These are phyloP conservation scores for Kuschelorhynchus macadamiae DNA, from an alignment of 2,888 invertebrate genomes.

Conservation along the genomic window DNA sequence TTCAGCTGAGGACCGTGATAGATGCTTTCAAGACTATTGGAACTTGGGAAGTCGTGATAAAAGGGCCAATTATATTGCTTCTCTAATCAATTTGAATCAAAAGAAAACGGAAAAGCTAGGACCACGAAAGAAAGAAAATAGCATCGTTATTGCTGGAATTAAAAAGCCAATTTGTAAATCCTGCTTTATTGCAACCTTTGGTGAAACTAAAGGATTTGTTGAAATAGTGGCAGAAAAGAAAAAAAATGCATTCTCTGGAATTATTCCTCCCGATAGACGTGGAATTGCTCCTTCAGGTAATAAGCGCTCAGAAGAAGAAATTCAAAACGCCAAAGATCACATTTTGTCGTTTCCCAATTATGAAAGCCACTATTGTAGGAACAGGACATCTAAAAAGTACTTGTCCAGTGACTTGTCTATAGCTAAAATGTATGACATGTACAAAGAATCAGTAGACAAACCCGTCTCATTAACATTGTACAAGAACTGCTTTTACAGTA, in stretches of 20 bases:
- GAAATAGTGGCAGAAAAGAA: conserved; percentile 14
- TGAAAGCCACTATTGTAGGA: no score
- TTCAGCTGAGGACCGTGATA: conserved; percentile 7
- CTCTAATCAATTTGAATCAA: background rate
- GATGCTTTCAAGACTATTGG: conserved; percentile 25
- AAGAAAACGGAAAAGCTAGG: background rate
- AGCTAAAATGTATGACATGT: conserved; percentile 12
- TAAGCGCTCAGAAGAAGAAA: conserved; percentile 8
- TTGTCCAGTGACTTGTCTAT: no score
- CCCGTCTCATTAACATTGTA: no score
- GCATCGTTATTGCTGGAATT: conserved; percentile 3
- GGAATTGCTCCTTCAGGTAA: conserved; percentile 23
- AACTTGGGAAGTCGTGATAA: conserved; percentile 22
- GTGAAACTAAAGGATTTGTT: conserved; percentile 6
- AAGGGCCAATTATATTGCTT: conserved; percentile 16
- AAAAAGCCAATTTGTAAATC: conserved; percentile 9
- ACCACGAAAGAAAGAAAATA: background rate
- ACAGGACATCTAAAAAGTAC: no score
- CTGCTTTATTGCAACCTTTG: no score
- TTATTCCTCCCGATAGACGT: conserved; percentile 17
- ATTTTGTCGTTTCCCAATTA: no score
- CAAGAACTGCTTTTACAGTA: conserved; percentile 3
- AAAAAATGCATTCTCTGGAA: background rate
- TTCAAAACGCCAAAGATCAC: no score
- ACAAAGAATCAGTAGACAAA: conserved; percentile 11